Base-by-base conservation (phyloP, 1,140 invertebrate genomes). In the Limonius californicus region DNA sequence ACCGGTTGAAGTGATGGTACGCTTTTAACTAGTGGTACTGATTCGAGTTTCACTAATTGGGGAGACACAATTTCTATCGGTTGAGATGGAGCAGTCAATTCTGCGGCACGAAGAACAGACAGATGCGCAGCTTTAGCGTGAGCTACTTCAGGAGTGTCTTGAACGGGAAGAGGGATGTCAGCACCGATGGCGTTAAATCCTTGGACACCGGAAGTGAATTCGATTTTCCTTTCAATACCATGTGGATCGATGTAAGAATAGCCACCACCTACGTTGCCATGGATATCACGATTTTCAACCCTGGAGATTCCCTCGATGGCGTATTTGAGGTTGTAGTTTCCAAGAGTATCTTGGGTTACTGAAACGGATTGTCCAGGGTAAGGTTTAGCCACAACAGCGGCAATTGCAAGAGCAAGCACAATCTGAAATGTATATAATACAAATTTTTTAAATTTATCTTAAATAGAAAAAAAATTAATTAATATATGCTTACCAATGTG, bases 201-300 rank as follows among this genome's bases (percentile, higher is more conserved):
- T 14, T 67, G 27, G 6, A 63, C 53, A 32, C 65, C 70, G 18
- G 68, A 68, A 1, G 66, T 62, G 55, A 70, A 72, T 30, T 61
- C 15, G 12, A 68, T 59, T 45, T 23, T 64, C 16, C 62, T 60
- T 1, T 63, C 9, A 19, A 65, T 54, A 30, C 70, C 70, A 20
- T 72, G 47, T 9, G 63, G 35, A 50, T 68, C 70, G 18, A 56
- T 39, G 63, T 69, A 72, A 14, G 60, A 62, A 56, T 65, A 69
- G 14, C 39, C 57, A 20, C 70, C 70, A 30, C 32, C 61, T 3
- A 68, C 64, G n/a, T 35, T 43, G 11, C 68, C 69, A 54, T 68
- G 60, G 23, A 45, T 50, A 30, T 62, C 53, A 11, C 64, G 27
- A 32, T 58, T 42, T 59, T 70, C 68, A 7, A 18, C 27, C 42